Conservation (phyloP, 2,888 invertebrate genomes). For the Drosophila paracracens region DNA sequence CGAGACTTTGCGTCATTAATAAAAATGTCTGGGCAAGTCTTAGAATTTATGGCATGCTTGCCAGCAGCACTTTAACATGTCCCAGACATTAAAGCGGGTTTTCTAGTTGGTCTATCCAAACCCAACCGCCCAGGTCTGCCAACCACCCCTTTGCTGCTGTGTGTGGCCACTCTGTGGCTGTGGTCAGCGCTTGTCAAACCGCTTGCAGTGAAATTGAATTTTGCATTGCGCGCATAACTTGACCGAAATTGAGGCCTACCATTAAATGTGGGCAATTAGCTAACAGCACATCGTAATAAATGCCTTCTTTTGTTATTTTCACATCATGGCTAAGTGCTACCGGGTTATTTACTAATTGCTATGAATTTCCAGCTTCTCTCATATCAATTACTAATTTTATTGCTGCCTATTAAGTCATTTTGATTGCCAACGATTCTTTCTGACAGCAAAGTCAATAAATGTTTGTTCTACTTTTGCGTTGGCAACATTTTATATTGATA, state of each 20-base stretch:
- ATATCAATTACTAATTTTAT: background rate
- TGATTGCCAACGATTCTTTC: background rate
- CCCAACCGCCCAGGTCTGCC: background rate
- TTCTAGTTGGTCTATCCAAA: slow-evolving; percentile 16
- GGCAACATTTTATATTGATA: background rate
- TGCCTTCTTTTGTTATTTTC: background rate
- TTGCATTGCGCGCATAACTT: slow-evolving; percentile 11
- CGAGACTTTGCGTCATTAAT: slow-evolving; percentile 74
- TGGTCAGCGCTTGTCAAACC: slow-evolving; percentile 45
- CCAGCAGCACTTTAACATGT: slow-evolving; percentile 70
- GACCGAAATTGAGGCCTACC: slow-evolving; percentile 2
- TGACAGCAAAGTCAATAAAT: background rate
- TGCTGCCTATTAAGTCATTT: background rate
- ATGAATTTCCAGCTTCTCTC: background rate
- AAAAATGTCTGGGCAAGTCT: slow-evolving; percentile 77
- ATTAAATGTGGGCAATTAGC: slow-evolving; percentile 15
- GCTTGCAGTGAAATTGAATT: slow-evolving; percentile 38
- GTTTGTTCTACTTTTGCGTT: background rate
- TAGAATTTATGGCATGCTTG: slow-evolving; percentile 77
- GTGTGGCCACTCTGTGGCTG: slow-evolving; percentile 34
- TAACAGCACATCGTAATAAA: background rate
- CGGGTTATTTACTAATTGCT: background rate
- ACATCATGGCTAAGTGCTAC: background rate
- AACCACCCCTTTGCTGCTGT: background rate
- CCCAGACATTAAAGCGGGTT: slow-evolving; percentile 73